phyloP scores from a whole-genome alignment of 2,113 vertebrate genomes.

The Catharus fuscescens region DNA sequence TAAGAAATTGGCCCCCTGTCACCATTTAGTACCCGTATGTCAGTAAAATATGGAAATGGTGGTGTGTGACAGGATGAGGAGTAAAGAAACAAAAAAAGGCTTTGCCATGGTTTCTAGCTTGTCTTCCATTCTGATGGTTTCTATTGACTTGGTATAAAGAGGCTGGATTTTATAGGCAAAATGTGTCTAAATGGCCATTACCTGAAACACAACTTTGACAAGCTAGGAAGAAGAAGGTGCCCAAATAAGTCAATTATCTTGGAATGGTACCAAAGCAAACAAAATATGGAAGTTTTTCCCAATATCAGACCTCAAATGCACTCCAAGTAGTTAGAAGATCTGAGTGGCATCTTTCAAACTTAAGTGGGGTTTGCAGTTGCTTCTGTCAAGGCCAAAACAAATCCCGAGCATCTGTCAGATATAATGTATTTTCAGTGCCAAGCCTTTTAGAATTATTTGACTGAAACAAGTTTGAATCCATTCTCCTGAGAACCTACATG shows the following conservation, averaged over 20 bases:
- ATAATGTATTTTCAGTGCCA: neutral
- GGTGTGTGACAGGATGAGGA: neutral
- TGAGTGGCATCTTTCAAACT: neutral
- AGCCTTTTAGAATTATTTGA: neutral
- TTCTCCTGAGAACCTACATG: neutral
- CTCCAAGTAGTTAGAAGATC: neutral
- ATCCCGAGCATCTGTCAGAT: neutral
- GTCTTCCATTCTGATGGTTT: neutral
- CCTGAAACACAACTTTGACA: neutral
- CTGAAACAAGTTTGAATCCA: neutral
- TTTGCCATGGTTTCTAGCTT: neutral
- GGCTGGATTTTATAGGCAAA: neutral
- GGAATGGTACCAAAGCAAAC: neutral
- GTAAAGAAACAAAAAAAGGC: neutral
- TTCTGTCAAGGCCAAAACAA: neutral
- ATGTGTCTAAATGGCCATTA: neutral
- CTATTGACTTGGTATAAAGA: neutral
- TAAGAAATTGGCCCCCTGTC: neutral
- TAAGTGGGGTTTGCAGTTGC: neutral
- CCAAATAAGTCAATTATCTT: neutral
- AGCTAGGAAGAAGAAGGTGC: neutral
- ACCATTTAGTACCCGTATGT: neutral
- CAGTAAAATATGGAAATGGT: neutral
- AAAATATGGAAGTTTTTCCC: neutral
- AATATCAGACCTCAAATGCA: neutral